A percentile compares a stretch with the other conserved stretches of the same genome.
Conservation (phyloP, 2,888 invertebrate genomes). For the Steinernema scapterisci region DNA sequence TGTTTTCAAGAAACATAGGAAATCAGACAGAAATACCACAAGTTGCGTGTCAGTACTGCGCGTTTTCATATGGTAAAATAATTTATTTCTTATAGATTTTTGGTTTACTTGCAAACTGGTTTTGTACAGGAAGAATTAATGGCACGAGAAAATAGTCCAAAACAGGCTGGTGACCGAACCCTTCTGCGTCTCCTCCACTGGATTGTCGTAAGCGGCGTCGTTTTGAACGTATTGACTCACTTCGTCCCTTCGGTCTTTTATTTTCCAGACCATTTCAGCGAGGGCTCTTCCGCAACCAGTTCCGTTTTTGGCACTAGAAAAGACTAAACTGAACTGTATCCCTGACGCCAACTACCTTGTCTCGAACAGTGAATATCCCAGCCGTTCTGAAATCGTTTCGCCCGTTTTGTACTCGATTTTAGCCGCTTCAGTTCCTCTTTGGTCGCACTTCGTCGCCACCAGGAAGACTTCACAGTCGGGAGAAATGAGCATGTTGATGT, state of each 20-base stretch:
- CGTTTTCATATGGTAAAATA: too few species aligned
- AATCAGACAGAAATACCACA: too few species aligned
- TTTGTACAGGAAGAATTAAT: neutral
- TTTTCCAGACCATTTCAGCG: slow-evolving; percentile 21
- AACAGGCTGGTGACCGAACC: neutral
- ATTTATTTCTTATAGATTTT: too few species aligned
- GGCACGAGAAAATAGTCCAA: slow-evolving; percentile 25
- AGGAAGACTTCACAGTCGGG: slow-evolving; percentile 23
- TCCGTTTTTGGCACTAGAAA: neutral
- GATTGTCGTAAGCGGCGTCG: slow-evolving; percentile 12
- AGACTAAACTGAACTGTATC: neutral
- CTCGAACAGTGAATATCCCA: slow-evolving; percentile 15
- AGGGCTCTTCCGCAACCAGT: neutral
- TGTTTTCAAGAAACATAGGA: too few species aligned
- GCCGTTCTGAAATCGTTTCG: neutral
- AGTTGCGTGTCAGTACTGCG: too few species aligned
- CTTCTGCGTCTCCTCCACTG: neutral
- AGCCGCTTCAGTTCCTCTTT: neutral
- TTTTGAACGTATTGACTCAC: neutral
- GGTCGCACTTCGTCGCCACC: neutral
- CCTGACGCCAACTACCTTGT: neutral
- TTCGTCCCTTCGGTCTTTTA: slow-evolving; percentile 12
- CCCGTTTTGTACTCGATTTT: slow-evolving; percentile 22
- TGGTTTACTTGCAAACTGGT: too few species aligned
- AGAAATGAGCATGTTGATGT: slow-evolving; percentile 2